phyloP scores from a whole-genome alignment of 2,888 invertebrate genomes.

The Nysson spinosus region DNA sequence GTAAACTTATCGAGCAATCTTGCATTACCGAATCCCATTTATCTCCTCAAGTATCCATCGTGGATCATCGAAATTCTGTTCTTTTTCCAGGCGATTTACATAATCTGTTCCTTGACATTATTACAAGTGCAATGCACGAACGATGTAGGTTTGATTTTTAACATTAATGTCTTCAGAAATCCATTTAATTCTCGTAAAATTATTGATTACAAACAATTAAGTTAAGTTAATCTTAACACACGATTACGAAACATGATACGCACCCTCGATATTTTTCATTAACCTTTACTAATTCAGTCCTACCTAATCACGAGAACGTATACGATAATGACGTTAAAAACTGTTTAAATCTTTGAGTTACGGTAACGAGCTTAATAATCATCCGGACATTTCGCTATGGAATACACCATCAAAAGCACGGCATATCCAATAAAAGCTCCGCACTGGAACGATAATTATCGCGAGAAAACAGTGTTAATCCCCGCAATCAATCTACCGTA shows the following conservation, averaged over 20 bases:
- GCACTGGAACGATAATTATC: conserved; percentile 46
- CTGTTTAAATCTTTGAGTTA: conserved; percentile 14
- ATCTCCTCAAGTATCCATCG: conserved; percentile 12
- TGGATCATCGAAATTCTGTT: neutral
- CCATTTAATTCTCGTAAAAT: no score
- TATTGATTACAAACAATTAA: no score
- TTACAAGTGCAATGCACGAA: no score
- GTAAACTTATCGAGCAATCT: conserved; percentile 45
- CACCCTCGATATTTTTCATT: no score
- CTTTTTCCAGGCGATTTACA: neutral
- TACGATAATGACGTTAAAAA: no score
- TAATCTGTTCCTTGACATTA: neutral
- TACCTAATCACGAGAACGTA: no score
- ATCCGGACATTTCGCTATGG: conserved; percentile 41
- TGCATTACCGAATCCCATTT: conserved; percentile 37
- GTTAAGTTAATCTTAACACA: no score
- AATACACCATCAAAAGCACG: conserved; percentile 15
- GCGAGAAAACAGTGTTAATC: conserved; percentile 56
- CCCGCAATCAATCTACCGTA: conserved; percentile 46
- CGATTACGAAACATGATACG: no score
- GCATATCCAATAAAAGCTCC: conserved; percentile 44
- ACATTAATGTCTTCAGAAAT: no score
- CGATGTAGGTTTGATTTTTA: no score
- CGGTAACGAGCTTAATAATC: conserved; percentile 48
- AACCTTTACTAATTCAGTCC: no score